Conservation (phyloP, 23 tunicate genomes). For the Trididemnum nubilum region DNA sequence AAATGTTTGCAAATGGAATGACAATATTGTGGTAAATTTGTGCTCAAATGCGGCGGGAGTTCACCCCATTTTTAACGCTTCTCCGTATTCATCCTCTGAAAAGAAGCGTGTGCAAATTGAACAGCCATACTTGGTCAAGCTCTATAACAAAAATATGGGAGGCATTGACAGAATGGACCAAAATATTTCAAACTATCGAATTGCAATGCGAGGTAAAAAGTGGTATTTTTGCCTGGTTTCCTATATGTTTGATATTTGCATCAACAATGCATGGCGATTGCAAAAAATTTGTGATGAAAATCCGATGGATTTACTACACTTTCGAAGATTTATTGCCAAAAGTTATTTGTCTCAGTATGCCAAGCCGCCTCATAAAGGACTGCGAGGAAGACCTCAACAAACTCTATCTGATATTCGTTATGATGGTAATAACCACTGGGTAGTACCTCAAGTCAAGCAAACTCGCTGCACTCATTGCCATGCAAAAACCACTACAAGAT, state of each 20-base stretch:
- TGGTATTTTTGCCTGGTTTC: slow-evolving; percentile 2
- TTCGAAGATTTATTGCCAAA: not conserved
- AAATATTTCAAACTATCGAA: slow-evolving; percentile 13
- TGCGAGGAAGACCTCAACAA: slow-evolving; percentile 22
- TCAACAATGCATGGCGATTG: slow-evolving; percentile 21
- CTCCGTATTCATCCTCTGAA: not conserved
- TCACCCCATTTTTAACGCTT: not conserved
- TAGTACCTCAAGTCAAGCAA: slow-evolving; percentile 6
- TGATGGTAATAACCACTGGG: slow-evolving; percentile 9
- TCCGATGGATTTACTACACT: slow-evolving; percentile 14
- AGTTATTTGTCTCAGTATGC: not conserved
- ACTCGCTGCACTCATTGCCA: slow-evolving; percentile 27
- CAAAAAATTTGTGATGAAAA: slow-evolving; percentile 9
- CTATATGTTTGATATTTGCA: not conserved
- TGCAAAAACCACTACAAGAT: slow-evolving; percentile 26
- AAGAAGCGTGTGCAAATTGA: slow-evolving; percentile 15
- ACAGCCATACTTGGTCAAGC: slow-evolving; percentile 2
- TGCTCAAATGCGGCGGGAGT: slow-evolving; percentile 24
- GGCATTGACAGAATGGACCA: slow-evolving; percentile 22
- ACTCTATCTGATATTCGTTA: not conserved
- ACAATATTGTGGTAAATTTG: slow-evolving; percentile 13
- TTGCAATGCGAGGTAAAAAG: slow-evolving; percentile 26
- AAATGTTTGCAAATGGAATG: slow-evolving; percentile 8
- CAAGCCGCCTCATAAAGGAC: slow-evolving; percentile 1
- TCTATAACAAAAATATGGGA: slow-evolving; percentile 17